Conservation (phyloP, 2,113 vertebrate genomes). For the Sardina pilchardus region DNA sequence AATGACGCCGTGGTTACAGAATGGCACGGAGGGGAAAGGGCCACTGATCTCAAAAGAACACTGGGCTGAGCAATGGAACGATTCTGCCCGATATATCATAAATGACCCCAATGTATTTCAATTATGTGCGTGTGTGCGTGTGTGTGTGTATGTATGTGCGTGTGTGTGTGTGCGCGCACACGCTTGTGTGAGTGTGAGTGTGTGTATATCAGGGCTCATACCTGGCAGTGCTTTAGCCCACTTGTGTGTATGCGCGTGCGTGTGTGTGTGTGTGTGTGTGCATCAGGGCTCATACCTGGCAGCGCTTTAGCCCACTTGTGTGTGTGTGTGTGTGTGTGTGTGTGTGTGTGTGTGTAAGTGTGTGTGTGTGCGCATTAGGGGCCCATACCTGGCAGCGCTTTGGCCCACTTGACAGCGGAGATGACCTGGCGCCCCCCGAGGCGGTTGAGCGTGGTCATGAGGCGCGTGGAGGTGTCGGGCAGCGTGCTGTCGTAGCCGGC, state of each 20-base stretch:
- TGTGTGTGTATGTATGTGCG: background rate
- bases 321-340: background rate
- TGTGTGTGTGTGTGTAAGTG: background rate
- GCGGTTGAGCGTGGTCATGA: slow-evolving; percentile 92
- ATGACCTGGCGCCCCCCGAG: slow-evolving; percentile 91
- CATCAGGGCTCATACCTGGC: slow-evolving; percentile 77
- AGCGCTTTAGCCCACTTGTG: slow-evolving; percentile 97
- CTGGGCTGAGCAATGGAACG: too few relatives aligned
- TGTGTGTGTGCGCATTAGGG: background rate
- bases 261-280: background rate
- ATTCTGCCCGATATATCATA: too few relatives aligned
- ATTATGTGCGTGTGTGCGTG: background rate
- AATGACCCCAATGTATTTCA: too few relatives aligned
- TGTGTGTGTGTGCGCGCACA: background rate
- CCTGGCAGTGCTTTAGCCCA: slow-evolving; percentile 98
- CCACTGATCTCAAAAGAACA: too few relatives aligned
- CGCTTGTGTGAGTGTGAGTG: background rate
- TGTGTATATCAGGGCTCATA: slow-evolving; percentile 44
- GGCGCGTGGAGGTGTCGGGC: slow-evolving; percentile 87
- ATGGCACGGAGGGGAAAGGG: background rate
- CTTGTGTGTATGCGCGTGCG: slow-evolving; percentile 59
- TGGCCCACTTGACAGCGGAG: slow-evolving; percentile 96
- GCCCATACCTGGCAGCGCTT: slow-evolving; percentile 87
- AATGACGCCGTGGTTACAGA: background rate
- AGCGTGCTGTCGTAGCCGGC: slow-evolving; percentile 88